Conservation (phyloP, 2,888 invertebrate genomes). For the Galerucella nymphaeae region DNA sequence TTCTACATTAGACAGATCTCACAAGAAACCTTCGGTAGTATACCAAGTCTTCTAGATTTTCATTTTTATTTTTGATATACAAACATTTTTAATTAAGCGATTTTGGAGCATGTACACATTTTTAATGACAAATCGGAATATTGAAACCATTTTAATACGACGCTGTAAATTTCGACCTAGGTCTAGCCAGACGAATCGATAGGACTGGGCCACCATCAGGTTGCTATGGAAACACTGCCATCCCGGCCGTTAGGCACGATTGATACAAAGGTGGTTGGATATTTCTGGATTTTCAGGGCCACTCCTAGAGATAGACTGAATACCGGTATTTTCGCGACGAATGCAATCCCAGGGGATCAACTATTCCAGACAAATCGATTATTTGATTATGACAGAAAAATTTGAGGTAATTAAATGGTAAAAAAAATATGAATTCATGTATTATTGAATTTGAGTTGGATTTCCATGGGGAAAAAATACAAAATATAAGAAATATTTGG, state of each 20-base stretch:
- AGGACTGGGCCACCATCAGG: constrained; percentile 41
- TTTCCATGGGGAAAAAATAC: too few relatives aligned
- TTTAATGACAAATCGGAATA: too few relatives aligned
- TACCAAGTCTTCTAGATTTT: too few relatives aligned
- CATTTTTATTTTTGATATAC: too few relatives aligned
- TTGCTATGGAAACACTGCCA: constrained; percentile 42
- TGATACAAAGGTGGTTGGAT: constrained; percentile 3
- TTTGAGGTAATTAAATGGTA: not conserved
- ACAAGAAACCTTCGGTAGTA: too few relatives aligned
- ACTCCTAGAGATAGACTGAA: not conserved
- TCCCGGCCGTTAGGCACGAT: constrained; percentile 27
- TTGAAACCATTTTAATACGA: not conserved
- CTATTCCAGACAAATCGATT: not conserved
- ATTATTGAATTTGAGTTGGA: too few relatives aligned
- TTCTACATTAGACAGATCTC: too few relatives aligned
- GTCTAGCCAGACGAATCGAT: constrained; percentile 46
- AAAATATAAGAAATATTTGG: too few relatives aligned
- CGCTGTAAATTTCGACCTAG: constrained; percentile 23
- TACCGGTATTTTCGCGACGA: not conserved
- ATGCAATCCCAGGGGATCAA: not conserved
- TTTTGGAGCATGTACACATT: too few relatives aligned
- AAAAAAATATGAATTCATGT: too few relatives aligned
- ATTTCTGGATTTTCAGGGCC: constrained; percentile 14
- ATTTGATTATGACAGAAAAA: not conserved
- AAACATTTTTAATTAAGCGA: too few relatives aligned